Base-by-base conservation (phyloP, 2,113 vertebrate genomes). In the Hippocampus zosterae region DNA sequence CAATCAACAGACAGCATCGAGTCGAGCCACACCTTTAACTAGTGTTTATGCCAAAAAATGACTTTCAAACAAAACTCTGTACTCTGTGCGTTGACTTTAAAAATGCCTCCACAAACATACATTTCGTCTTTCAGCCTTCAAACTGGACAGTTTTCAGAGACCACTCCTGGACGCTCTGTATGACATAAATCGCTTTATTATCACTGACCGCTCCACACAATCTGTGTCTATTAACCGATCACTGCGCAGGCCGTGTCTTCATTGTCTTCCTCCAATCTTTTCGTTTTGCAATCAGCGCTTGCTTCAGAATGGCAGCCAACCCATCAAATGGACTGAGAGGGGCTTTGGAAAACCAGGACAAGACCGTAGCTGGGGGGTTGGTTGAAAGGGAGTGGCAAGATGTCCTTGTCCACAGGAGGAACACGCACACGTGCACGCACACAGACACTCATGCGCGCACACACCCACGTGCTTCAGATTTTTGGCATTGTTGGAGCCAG, bases 321-420 rank as follows among this genome's bases (percentile, higher is more conserved):
- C 78, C 81, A 90, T 90, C 86, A 91, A 87, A 71, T 48, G 68
- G 74, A 69, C 25, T 52, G 61, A 70, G 65, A 63, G 71, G 70
- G 61, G 77, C 81, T 82, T 68, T 72, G 60, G 44, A 63, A 78
- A 79, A 75, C 23, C 72, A 85, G 78, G 77, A 73, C 61, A 78
- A 57, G 73, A 68, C 16, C 19, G 8, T 37, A 12, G 44, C 69
- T 75, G 85, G 75, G 85, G 76, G 81, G 69, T 75, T 53, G 81
- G 72, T 74, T 9, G 44, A 46, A 55, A 78, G 75, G 80, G 84
- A 77, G 76, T 76, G 77, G 79, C 18, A 3, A 67, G 52, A 82
- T 83, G 85, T 78, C 85, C 87, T 89, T 88, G 84, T 75, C 72
- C 59, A 74, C 65, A 68, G 68, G 41, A 85, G 81, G 76, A 65